A percentile compares a stretch with the other conserved stretches of the same genome.
Evolutionary conservation across 2,888 invertebrate species (phyloP).

Genomic region (Yponomeuta evonymella): DNA sequence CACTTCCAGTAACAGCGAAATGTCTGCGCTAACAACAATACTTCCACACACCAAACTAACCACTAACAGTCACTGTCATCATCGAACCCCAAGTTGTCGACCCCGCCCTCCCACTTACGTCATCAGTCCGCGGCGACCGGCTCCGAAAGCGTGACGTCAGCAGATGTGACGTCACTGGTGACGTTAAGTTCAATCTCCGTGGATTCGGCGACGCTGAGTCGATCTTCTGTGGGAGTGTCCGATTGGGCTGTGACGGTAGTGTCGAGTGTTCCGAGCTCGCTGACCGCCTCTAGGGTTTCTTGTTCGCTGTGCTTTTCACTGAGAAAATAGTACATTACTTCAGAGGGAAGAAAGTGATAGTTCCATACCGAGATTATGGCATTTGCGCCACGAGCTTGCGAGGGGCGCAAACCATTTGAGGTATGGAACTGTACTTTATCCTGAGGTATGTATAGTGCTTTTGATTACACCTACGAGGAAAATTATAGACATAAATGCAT

Average conservation of each 20-base stretch:
- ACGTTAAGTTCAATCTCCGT: neutral
- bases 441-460: too few species aligned
- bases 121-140: neutral
- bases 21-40: too few species aligned
- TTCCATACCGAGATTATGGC: too few species aligned
- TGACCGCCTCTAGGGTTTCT: neutral
- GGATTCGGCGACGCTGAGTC: neutral
- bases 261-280: neutral
- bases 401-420: too few species aligned
- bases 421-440: too few species aligned
- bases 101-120: neutral
- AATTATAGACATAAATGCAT: too few species aligned
- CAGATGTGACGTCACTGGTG: neutral
- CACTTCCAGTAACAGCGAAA: too few species aligned
- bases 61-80: neutral
- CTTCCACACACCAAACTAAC: too few species aligned
- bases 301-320: neutral
- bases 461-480: too few species aligned
- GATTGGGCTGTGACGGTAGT: neutral
- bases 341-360: too few species aligned
- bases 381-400: too few species aligned
- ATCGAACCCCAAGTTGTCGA: neutral
- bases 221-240: neutral
- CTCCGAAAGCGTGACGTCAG: neutral
- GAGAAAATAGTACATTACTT: neutral